Percentiles rank a stretch among this genome's conserved stretches.
Conservation (phyloP, 2,113 vertebrate genomes). For the Cyprinus carpio region DNA sequence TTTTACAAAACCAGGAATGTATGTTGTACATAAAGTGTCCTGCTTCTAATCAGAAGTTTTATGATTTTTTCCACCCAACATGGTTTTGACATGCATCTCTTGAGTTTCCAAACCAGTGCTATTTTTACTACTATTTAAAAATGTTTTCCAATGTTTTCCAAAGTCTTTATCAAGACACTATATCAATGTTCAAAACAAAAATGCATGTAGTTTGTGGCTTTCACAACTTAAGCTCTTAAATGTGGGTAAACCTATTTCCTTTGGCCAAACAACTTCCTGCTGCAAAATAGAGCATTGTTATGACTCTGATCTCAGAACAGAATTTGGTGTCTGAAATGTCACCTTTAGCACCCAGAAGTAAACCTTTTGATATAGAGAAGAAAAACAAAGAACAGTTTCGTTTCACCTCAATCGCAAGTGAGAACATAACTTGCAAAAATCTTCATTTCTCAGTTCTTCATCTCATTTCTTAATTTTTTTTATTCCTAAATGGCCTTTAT, state of each 20-base stretch:
- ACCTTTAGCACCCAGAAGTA: background rate
- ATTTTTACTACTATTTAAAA: background rate
- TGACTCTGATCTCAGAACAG: background rate
- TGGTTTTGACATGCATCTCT: background rate
- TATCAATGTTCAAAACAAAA: background rate
- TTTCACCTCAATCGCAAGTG: background rate
- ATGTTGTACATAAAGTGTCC: background rate
- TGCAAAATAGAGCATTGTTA: background rate
- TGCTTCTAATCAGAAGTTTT: background rate
- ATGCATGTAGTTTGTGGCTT: background rate
- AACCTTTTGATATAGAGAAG: background rate
- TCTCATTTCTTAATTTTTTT: background rate
- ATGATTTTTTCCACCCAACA: too few species aligned
- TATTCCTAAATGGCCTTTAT: background rate
- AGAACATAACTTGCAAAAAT: background rate
- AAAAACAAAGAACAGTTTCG: background rate
- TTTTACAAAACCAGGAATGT: background rate
- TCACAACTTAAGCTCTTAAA: background rate
- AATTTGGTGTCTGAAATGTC: background rate
- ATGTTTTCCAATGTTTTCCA: background rate
- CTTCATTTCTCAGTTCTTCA: background rate
- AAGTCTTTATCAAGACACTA: background rate
- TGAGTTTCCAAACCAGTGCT: background rate
- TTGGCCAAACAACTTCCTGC: constrained; percentile 1
- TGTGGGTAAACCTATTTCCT: background rate